Evolutionary conservation across 2,888 invertebrate species (phyloP).

Genomic region (Nipponacmea schrenckii): DNA sequence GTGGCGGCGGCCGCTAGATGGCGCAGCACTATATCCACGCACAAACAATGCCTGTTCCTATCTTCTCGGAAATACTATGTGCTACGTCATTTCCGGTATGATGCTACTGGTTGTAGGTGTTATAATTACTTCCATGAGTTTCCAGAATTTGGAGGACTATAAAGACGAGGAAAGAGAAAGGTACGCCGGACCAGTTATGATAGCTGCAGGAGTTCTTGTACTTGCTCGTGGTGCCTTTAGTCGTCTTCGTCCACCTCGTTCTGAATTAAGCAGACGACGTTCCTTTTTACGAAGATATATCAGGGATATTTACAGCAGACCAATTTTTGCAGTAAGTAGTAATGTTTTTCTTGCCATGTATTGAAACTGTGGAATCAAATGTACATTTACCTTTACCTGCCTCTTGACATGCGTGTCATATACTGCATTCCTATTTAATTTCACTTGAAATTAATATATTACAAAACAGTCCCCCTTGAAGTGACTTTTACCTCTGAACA

Average conservation of each 20-base stretch:
- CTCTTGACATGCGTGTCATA: too few relatives aligned
- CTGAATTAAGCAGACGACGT: constrained; percentile 31
- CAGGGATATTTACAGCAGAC: constrained; percentile 42
- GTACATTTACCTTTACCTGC: too few relatives aligned
- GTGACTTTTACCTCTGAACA: too few relatives aligned
- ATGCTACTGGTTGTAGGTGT: constrained; percentile 54
- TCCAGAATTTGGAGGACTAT: constrained; percentile 52
- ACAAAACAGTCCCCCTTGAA: too few relatives aligned
- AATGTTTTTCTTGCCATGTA: neutral
- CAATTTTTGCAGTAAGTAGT: constrained; percentile 37
- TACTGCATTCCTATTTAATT: too few relatives aligned
- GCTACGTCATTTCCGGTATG: constrained; percentile 54
- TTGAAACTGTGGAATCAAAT: too few relatives aligned
- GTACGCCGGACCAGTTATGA: constrained; percentile 54
- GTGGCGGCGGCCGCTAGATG: constrained; percentile 43
- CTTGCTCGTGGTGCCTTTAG: constrained; percentile 51
- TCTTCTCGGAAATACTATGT: constrained; percentile 50
- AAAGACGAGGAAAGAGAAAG: constrained; percentile 47
- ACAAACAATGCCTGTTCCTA: constrained; percentile 48
- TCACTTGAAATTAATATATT: too few relatives aligned
- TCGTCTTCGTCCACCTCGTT: constrained; percentile 34
- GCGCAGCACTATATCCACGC: constrained; percentile 33
- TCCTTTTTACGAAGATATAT: constrained; percentile 42
- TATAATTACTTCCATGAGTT: constrained; percentile 55
- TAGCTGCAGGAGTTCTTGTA: constrained; percentile 51